These are phyloP conservation scores for Centropyge bicolor DNA, from an alignment of 2,797 vertebrate species.

Conservation along the genomic window DNA sequence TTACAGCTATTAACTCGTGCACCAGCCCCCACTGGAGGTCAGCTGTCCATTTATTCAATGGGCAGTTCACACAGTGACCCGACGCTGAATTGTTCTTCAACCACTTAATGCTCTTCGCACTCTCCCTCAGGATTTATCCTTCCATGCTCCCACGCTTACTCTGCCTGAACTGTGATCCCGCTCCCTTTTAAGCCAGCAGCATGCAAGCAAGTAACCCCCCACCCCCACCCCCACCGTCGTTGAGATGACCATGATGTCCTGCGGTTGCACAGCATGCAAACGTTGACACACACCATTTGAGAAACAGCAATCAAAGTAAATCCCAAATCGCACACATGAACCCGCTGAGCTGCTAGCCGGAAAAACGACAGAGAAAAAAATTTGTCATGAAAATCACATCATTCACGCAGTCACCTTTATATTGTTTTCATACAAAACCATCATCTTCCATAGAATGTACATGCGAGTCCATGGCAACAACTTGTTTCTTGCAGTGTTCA, in stretches of 20 bases:
- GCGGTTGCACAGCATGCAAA: constrained; percentile 15
- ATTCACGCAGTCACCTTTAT: not conserved
- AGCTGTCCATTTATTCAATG: not conserved
- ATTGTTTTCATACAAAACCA: not conserved
- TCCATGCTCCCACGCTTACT: not conserved
- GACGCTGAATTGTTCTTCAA: not conserved
- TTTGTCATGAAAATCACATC: not conserved
- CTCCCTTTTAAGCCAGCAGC: constrained; percentile 28
- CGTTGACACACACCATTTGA: constrained; percentile 1
- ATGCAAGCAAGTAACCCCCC: constrained; percentile 11
- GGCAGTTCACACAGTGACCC: not conserved
- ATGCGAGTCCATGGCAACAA: not conserved
- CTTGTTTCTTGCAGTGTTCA: not conserved
- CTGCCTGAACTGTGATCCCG: constrained; percentile 1
- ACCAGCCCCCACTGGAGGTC: not conserved
- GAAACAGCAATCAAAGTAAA: constrained; percentile 16
- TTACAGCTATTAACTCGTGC: not conserved
- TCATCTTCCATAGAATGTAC: not conserved
- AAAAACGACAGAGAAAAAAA: not conserved
- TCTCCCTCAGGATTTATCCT: not conserved
- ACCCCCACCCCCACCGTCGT: not conserved
- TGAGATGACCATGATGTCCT: constrained; percentile 10
- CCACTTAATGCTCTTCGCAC: constrained; percentile 2
- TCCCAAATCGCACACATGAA: not conserved
- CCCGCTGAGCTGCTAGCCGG: not conserved